Conservation (phyloP, 2,797 vertebrate genomes). For the Aeoliscus strigatus region DNA sequence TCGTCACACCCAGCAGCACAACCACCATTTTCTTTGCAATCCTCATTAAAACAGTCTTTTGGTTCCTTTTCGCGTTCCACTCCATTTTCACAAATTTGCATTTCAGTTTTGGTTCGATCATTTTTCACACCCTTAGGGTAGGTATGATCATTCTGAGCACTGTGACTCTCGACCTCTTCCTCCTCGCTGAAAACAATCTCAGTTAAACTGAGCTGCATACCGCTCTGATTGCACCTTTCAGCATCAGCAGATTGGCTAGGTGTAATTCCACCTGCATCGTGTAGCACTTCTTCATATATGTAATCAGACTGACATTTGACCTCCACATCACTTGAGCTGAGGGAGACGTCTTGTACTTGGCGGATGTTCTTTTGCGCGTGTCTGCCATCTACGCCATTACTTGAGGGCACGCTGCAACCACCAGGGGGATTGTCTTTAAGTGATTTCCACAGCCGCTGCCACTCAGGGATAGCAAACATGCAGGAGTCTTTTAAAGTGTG, state of each 20-base stretch:
- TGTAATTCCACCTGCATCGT: slow-evolving; percentile 12
- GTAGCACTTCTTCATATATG: slow-evolving; percentile 26
- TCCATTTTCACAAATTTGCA: slow-evolving; percentile 32
- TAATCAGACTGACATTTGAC: slow-evolving; percentile 40
- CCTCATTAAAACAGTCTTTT: slow-evolving; percentile 43
- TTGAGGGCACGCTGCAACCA: slow-evolving; percentile 12
- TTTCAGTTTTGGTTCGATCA: slow-evolving; percentile 24
- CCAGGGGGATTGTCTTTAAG: slow-evolving; percentile 32
- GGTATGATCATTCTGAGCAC: slow-evolving; percentile 28
- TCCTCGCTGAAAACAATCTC: slow-evolving; percentile 28
- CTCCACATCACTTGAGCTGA: slow-evolving; percentile 22
- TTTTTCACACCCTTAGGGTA: slow-evolving; percentile 22
- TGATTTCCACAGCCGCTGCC: slow-evolving; percentile 37
- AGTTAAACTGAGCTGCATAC: slow-evolving; percentile 17
- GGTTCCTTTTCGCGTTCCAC: slow-evolving; percentile 30
- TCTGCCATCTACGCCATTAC: slow-evolving; percentile 20
- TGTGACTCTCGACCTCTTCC: slow-evolving; percentile 16
- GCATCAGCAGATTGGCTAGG: slow-evolving; percentile 31
- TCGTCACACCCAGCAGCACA: slow-evolving; percentile 18
- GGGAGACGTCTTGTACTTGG: slow-evolving; percentile 24
- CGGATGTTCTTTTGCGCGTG: slow-evolving; percentile 26
- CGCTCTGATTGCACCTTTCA: slow-evolving; percentile 40
- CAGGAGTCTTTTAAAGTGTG: slow-evolving; percentile 22
- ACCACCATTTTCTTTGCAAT: slow-evolving; percentile 7
- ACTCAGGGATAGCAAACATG: slow-evolving; percentile 33